Base-by-base conservation (phyloP, 1,140 invertebrate genomes). In the Drosophila simulans region DNA sequence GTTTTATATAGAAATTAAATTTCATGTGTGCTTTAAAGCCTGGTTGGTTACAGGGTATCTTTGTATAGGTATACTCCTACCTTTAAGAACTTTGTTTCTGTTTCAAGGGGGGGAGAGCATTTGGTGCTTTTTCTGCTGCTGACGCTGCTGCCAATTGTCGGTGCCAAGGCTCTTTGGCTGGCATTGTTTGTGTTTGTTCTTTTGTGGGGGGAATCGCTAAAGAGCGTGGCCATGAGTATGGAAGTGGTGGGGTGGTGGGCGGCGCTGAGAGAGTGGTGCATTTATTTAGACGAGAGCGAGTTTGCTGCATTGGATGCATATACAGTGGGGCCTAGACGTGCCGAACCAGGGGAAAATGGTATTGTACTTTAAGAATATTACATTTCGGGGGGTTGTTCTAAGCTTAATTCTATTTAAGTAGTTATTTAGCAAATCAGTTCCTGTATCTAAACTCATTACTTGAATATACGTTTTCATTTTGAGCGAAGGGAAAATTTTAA, bases 111-210 rank as follows among this genome's bases (percentile, higher is more conserved):
- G 63, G 1, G 17, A 80, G 48, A 63, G 60, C 48, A 43, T 54
- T 59, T 64, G 77, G 46, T 40, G 68, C 60, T 37, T 49, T 54
- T 74, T 72, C 49, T 51, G 54, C 17, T 58, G 68, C 43, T 59
- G 49, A 62, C 71, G 79, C 76, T 49, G 75, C 70, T 83, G 76
- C 69, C 78, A 62, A 48, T 60, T 80, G 80, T 85, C 73, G 80
- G 85, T 89, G 84, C 84, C 84, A 89, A 89, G 84, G 84, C 84
- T 89, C 73, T 89, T 89, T 86, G 70, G 62, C 60, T 65, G 58
- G 77, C 59, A 73, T 84, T 85, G 74, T 86, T 86, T 86, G 82
- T 86, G 80, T 81, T 86, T 86, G 78, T 78, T 78, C 68, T 75
- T 81, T 52, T 82, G 75, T 55, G 72, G 27, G 51, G 51, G 68